phyloP scores from a whole-genome alignment of 2,888 invertebrate species.

The Harpagoxenus sublaevis region DNA sequence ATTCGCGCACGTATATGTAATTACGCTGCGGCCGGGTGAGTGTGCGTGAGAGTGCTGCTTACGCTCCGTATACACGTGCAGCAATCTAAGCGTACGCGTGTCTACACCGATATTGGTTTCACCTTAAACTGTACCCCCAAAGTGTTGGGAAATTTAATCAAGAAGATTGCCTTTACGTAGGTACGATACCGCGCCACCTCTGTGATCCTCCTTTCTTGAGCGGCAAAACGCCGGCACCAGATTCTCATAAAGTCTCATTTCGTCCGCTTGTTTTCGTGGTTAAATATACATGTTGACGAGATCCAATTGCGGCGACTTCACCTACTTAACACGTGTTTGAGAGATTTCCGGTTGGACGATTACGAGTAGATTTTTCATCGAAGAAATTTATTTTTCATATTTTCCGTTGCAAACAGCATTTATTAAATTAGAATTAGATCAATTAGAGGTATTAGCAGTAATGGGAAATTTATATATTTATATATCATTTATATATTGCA shows the following conservation, averaged over 20 bases:
- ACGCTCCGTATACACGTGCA: background rate
- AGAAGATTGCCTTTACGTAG: slow-evolving; percentile 50
- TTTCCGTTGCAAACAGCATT: background rate
- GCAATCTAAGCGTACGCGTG: slow-evolving; percentile 4
- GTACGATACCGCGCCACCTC: background rate
- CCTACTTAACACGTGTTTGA: background rate
- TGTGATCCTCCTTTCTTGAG: slow-evolving; percentile 28
- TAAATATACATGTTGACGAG: slow-evolving; percentile 35
- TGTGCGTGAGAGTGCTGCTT: slow-evolving; percentile 4
- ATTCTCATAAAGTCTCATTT: slow-evolving; percentile 61
- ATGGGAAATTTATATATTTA: no score
- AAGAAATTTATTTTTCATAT: background rate
- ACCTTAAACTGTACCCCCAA: slow-evolving; percentile 48
- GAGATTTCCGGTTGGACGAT: background rate
- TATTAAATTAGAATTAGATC: background rate
- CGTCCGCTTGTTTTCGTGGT: background rate
- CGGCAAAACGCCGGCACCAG: slow-evolving; percentile 1
- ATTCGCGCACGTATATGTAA: slow-evolving; percentile 46
- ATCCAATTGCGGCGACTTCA: slow-evolving; percentile 3
- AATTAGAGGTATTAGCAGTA: background rate
- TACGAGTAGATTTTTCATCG: background rate
- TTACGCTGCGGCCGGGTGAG: slow-evolving; percentile 35
- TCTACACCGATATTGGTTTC: slow-evolving; percentile 41
- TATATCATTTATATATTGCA: background rate
- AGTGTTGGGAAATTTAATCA: slow-evolving; percentile 69